These are phyloP conservation scores for Pteropus rufus DNA, from an alignment of 2,797 vertebrate species.

Conservation along the genomic window DNA sequence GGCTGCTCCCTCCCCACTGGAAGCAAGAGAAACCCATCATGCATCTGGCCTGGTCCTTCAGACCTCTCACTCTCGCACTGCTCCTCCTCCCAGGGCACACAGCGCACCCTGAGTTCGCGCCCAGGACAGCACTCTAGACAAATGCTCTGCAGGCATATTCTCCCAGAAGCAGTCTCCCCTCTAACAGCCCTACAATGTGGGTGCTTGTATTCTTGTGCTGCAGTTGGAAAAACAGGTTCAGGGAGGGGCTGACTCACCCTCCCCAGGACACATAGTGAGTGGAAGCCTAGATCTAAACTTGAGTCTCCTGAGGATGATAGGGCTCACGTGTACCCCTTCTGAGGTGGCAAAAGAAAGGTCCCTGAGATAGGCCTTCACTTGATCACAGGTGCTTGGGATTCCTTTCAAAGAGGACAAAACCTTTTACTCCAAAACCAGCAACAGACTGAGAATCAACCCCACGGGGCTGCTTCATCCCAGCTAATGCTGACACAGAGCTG, in stretches of 20 bases:
- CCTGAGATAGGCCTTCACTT: background rate
- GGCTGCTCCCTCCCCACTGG: background rate
- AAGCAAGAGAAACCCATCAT: background rate
- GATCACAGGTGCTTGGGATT: background rate
- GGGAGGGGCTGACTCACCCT: background rate
- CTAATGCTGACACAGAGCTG: background rate
- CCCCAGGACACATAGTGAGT: background rate
- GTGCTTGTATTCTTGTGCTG: background rate
- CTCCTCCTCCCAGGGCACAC: background rate
- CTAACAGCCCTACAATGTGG: too few relatives aligned
- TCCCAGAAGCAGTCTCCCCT: too few relatives aligned
- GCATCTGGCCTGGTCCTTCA: background rate
- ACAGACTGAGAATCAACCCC: background rate
- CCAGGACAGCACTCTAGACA: accelerated
- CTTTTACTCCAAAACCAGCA: background rate
- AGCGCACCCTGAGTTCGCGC: background rate
- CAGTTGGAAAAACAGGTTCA: background rate
- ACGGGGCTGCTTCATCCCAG: too few relatives aligned
- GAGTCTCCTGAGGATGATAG: accelerated
- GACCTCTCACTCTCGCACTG: background rate
- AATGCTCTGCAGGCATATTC: too few relatives aligned
- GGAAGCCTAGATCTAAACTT: background rate
- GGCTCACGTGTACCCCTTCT: background rate
- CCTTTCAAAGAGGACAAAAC: background rate
- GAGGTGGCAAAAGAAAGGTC: background rate